Conservation (phyloP, 2,888 invertebrate species). For the Cosmia trapezina region DNA sequence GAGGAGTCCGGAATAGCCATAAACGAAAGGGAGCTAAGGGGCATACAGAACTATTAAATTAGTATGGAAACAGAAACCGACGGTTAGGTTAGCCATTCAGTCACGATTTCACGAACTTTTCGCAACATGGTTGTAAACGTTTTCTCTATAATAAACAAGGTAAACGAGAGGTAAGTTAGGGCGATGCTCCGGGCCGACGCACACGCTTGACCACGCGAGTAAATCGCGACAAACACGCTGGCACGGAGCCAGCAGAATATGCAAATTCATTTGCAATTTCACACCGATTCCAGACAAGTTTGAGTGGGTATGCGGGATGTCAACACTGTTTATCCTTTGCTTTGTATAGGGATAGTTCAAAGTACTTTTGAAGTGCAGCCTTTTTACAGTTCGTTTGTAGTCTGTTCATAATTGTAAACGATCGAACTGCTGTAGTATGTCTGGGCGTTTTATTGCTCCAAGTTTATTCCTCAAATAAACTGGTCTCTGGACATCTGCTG, state of each 20-base stretch:
- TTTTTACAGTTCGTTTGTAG: conserved; percentile 35
- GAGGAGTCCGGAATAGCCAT: background rate
- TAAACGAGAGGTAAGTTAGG: conserved; percentile 63
- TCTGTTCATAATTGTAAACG: conserved; percentile 14
- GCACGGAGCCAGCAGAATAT: conserved; percentile 80
- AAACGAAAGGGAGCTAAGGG: background rate
- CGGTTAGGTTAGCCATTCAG: background rate
- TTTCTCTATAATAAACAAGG: conserved; percentile 53
- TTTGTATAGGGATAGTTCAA: conserved; percentile 53
- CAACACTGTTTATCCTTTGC: conserved; percentile 72
- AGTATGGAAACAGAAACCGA: background rate
- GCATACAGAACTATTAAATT: background rate
- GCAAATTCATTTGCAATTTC: conserved; percentile 85
- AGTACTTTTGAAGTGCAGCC: conserved; percentile 28
- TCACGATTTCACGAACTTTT: background rate
- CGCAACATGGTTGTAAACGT: conserved; percentile 4
- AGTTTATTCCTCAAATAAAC: conserved; percentile 11
- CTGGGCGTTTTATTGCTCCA: conserved; percentile 2
- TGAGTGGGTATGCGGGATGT: conserved; percentile 71
- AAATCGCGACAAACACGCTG: conserved; percentile 76
- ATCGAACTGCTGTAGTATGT: background rate
- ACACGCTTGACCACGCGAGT: conserved; percentile 65
- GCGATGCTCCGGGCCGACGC: conserved; percentile 68
- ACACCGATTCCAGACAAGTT: conserved; percentile 74
- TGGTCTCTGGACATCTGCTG: background rate